Conservation (phyloP, 2,888 invertebrate species). For the Hoplodrina ambigua region DNA sequence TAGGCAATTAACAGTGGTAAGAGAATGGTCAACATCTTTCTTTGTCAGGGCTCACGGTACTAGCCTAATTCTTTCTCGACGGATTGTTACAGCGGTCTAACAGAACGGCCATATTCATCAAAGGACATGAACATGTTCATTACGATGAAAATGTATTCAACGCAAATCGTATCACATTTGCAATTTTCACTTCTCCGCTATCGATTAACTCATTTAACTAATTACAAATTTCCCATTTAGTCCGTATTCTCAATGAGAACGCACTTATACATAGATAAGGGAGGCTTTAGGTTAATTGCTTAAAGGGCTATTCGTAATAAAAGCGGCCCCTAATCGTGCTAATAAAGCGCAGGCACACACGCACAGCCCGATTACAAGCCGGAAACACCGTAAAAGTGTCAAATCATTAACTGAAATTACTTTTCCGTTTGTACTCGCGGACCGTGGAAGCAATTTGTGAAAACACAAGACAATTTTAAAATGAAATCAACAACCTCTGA, state of each 20-base stretch:
- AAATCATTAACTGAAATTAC: slow-evolving; percentile 84
- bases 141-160: slow-evolving; percentile 36
- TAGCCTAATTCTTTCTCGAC: background rate
- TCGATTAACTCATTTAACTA: slow-evolving; percentile 54
- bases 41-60: background rate
- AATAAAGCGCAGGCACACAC: slow-evolving; percentile 78
- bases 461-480: slow-evolving; percentile 36
- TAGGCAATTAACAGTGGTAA: background rate
- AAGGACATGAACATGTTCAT: slow-evolving; percentile 26
- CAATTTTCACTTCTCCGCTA: slow-evolving; percentile 37
- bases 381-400: slow-evolving; percentile 80
- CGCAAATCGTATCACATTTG: slow-evolving; percentile 46
- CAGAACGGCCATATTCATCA: slow-evolving; percentile 14
- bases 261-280: slow-evolving; percentile 60
- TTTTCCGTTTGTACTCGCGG: slow-evolving; percentile 70
- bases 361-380: slow-evolving; percentile 69
- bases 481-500: slow-evolving; percentile 27
- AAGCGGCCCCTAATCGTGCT: slow-evolving; percentile 76
- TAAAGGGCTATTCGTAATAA: slow-evolving; percentile 80
- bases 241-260: slow-evolving; percentile 43
- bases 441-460: slow-evolving; percentile 51
- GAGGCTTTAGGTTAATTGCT: slow-evolving; percentile 74
- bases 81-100: slow-evolving; percentile 5
- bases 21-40: slow-evolving; percentile 7
- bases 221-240: slow-evolving; percentile 53